Percentiles rank a stretch among this genome's conserved stretches.
phyloP scores from a whole-genome alignment of 2,113 vertebrate species.

The Arvicanthis niloticus region DNA sequence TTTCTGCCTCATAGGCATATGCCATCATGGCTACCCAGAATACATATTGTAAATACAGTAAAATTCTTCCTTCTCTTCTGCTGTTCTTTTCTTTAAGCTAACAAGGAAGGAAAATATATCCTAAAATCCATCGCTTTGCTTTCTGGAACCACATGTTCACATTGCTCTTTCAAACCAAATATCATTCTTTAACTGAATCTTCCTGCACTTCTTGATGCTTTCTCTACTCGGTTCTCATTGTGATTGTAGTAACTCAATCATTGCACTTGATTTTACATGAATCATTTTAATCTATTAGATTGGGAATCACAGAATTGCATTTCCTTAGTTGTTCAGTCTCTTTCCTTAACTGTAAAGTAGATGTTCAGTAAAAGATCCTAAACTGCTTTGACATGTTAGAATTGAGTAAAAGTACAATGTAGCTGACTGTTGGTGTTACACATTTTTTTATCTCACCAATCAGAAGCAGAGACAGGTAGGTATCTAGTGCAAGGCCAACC shows the following conservation, averaged over 20 bases:
- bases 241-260: not conserved
- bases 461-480: not conserved
- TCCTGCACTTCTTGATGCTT: not conserved
- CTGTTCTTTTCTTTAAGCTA: conserved; percentile 45
- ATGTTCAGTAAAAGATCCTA: conserved; percentile 13
- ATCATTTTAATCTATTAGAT: not conserved
- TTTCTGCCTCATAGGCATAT: not conserved
- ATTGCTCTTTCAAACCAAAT: not conserved
- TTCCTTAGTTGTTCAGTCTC: conserved; percentile 2
- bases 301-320: not conserved
- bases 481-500: not conserved
- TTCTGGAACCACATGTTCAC: not conserved
- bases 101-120: not conserved
- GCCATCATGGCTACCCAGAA: not conserved
- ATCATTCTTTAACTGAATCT: not conserved
- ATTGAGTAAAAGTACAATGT: not conserved
- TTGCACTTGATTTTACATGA: not conserved
- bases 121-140: not conserved
- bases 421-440: not conserved
- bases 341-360: not conserved
- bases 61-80: not conserved
- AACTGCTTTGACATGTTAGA: conserved; percentile 3
- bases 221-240: not conserved
- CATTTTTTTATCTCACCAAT: not conserved
- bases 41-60: not conserved